phyloP scores from a whole-genome alignment of 2,888 invertebrate genomes.

The Mermis nigrescens region DNA sequence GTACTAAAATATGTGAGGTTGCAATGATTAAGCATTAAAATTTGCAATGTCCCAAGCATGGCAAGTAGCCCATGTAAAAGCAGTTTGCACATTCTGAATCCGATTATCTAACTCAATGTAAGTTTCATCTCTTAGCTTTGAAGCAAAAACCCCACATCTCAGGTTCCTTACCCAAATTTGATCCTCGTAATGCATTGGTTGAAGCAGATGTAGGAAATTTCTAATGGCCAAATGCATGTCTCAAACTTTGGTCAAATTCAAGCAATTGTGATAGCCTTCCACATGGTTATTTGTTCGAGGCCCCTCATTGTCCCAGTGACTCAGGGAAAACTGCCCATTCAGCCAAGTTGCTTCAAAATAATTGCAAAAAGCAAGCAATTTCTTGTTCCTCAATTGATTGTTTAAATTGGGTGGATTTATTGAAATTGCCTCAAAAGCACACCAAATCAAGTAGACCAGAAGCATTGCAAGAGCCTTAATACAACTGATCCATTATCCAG shows the following conservation, averaged over 20 bases:
- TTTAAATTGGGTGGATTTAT: background rate
- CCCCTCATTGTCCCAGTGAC: background rate
- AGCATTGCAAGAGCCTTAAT: constrained; percentile 1
- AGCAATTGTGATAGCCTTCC: background rate
- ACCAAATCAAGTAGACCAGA: background rate
- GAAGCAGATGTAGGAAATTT: background rate
- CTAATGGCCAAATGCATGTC: background rate
- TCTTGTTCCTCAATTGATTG: background rate
- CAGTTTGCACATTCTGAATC: no score
- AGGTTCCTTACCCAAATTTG: background rate
- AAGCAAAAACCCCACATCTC: background rate
- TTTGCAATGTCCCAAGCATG: no score
- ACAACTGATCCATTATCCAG: background rate
- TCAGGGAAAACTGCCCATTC: background rate
- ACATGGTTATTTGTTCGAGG: constrained; percentile 4
- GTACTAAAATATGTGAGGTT: no score
- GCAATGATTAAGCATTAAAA: no score
- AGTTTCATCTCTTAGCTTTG: background rate
- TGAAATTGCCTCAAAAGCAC: background rate
- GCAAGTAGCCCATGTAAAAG: no score
- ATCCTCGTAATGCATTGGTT: background rate
- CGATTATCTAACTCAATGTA: background rate
- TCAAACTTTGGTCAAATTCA: background rate
- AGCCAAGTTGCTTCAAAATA: background rate
- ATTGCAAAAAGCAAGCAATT: background rate